A percentile compares a stretch with the other conserved stretches of the same genome.
phyloP scores from a whole-genome alignment of 1,140 invertebrate genomes.

The Drosophila kanapiae region DNA sequence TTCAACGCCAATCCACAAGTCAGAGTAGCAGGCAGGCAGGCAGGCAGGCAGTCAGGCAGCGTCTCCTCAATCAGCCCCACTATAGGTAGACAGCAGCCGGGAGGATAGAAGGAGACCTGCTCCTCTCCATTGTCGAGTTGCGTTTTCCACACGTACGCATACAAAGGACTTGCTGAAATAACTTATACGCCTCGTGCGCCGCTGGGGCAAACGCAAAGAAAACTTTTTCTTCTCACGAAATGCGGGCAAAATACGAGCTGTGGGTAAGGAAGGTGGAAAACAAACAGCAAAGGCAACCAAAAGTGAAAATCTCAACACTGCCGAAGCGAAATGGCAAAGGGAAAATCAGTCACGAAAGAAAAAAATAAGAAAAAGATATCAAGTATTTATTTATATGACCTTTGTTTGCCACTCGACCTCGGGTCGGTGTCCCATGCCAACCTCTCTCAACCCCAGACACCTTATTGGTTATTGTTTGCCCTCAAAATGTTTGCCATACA shows the following conservation, averaged over 20 bases:
- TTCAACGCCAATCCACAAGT: conserved; percentile 69
- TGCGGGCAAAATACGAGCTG: not conserved
- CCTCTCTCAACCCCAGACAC: conserved; percentile 22
- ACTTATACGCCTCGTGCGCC: conserved; percentile 80
- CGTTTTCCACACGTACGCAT: conserved; percentile 83
- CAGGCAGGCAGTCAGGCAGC: conserved; percentile 24
- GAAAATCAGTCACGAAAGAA: conserved; percentile 29
- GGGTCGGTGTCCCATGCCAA: conserved; percentile 37
- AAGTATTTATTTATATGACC: conserved; percentile 82
- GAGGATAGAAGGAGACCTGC: not conserved
- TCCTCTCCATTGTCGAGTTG: conserved; percentile 12
- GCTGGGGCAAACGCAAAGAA: conserved; percentile 54
- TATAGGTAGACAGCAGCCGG: conserved; percentile 17
- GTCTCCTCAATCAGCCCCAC: conserved; percentile 70
- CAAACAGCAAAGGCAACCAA: conserved; percentile 57
- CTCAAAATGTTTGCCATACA: conserved; percentile 56
- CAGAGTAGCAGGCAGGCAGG: conserved; percentile 18
- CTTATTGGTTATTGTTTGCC: conserved; percentile 59
- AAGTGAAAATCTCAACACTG: conserved; percentile 81
- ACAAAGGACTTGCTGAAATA: conserved; percentile 82
- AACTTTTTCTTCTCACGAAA: conserved; percentile 58
- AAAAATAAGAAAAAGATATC: conserved; percentile 67
- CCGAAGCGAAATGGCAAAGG: conserved; percentile 63
- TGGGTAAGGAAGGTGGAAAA: conserved; percentile 37
- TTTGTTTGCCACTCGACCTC: conserved; percentile 71